These are phyloP conservation scores for Caenorhabditis briggsae DNA, from an alignment of 1,140 invertebrate species.

Conservation along the genomic window DNA sequence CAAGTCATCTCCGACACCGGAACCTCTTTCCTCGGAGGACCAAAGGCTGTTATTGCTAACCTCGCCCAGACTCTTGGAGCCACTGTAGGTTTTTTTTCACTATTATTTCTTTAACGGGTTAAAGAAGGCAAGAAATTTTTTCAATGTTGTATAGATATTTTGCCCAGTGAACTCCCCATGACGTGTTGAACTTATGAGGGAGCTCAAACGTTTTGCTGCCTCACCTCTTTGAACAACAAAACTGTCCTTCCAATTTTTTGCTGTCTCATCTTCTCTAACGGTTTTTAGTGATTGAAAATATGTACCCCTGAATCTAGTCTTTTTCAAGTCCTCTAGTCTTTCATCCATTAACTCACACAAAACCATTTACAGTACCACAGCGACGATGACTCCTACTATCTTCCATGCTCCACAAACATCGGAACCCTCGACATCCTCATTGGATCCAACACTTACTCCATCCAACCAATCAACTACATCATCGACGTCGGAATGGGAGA, in stretches of 20 bases:
- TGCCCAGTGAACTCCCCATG: too few relatives aligned
- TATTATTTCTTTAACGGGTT: neutral
- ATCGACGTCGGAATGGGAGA: constrained; percentile 56
- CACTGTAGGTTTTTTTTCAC: constrained; percentile 52
- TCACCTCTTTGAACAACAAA: too few relatives aligned
- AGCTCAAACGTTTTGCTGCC: too few relatives aligned
- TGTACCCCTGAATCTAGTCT: too few relatives aligned
- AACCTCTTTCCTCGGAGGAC: constrained; percentile 69
- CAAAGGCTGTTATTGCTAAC: constrained; percentile 60
- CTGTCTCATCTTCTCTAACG: neutral
- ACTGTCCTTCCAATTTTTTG: neutral
- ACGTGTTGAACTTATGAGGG: too few relatives aligned
- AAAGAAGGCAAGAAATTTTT: neutral
- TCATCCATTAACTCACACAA: neutral
- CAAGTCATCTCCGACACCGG: constrained; percentile 72
- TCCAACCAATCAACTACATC: constrained; percentile 63
- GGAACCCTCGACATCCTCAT: constrained; percentile 57
- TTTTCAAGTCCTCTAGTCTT: too few relatives aligned
- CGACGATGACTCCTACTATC: constrained; percentile 24
- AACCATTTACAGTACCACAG: constrained; percentile 52
- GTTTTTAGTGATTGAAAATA: too few relatives aligned
- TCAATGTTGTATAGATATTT: too few relatives aligned
- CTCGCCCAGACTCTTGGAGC: constrained; percentile 69
- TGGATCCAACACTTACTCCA: constrained; percentile 56
- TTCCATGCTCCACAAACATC: constrained; percentile 57